A percentile compares a stretch with the other conserved stretches of the same genome.
These are phyloP conservation scores for Venustoraphidia nigricollis DNA, from an alignment of 2,888 invertebrate genomes.

Conservation along the genomic window DNA sequence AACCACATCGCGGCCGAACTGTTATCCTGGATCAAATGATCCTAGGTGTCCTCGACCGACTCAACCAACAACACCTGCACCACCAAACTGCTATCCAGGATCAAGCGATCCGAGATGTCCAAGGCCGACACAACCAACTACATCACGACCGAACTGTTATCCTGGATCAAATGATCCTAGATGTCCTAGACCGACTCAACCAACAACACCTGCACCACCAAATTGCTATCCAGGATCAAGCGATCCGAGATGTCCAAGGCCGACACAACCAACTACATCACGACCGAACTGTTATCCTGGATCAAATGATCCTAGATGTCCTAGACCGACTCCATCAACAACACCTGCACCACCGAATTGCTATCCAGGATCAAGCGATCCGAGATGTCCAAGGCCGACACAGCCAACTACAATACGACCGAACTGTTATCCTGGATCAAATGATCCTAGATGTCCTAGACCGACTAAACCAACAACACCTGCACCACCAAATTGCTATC, in stretches of 20 bases:
- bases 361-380: too few relatives aligned
- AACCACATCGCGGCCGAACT: constrained; percentile 16
- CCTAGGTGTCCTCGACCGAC: constrained; percentile 15
- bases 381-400: too few relatives aligned
- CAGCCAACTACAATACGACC: not conserved
- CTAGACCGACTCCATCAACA: constrained; percentile 4
- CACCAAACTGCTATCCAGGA: constrained; percentile 17
- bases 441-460: constrained; percentile 13
- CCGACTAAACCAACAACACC: constrained; percentile 13
- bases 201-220: too few relatives aligned
- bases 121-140: constrained; percentile 6
- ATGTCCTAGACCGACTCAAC: constrained; percentile 16
- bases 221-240: too few relatives aligned
- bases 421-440: constrained; percentile 12
- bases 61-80: constrained; percentile 10
- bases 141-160: constrained; percentile 13
- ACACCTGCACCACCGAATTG: too few relatives aligned
- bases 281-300: constrained; percentile 16
- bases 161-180: constrained; percentile 16
- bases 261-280: constrained; percentile 4
- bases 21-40: constrained; percentile 21
- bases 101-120: constrained; percentile 15
- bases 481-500: constrained; percentile 14
- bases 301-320: constrained; percentile 15
- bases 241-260: not conserved